Percentiles rank a stretch among this genome's conserved stretches.
Evolutionary conservation across 30 jellyfish, hydroid and myxozoan species (phyloP).

Genomic region (Cassiopea andromeda): DNA sequence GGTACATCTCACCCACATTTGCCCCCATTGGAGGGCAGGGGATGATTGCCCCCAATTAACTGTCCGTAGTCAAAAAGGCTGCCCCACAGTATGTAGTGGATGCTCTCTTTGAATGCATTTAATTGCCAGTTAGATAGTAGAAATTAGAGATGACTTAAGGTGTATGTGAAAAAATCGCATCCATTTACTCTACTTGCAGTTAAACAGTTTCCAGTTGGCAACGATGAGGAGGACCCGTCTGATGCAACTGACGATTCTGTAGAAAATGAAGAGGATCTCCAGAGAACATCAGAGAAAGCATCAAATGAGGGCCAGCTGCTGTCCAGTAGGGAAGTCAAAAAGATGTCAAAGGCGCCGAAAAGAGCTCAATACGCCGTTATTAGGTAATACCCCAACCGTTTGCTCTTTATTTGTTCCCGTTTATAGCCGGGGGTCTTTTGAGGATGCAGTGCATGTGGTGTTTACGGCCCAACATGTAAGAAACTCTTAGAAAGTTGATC

Average conservation of each 20-base stretch:
- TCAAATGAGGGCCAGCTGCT: constrained; percentile 1
- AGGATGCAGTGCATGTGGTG: too few relatives aligned
- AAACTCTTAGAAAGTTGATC: too few relatives aligned
- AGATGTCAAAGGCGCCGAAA: constrained; percentile 39
- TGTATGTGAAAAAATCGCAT: not conserved
- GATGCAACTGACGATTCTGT: not conserved
- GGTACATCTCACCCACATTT: too few relatives aligned
- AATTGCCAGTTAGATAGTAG: too few relatives aligned
- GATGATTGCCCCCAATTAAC: too few relatives aligned
- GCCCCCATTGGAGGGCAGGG: too few relatives aligned
- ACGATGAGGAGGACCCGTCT: constrained; percentile 14
- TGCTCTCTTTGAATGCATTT: too few relatives aligned
- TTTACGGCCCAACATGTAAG: too few relatives aligned
- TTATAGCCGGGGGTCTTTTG: too few relatives aligned
- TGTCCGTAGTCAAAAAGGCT: too few relatives aligned
- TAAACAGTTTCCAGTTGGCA: constrained; percentile 47
- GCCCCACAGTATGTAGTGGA: too few relatives aligned
- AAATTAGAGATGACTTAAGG: too few relatives aligned
- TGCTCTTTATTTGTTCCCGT: not conserved
- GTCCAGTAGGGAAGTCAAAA: constrained; percentile 1
- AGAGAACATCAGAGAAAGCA: not conserved
- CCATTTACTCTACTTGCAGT: constrained; percentile 16
- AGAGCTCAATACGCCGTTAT: constrained; percentile 68
- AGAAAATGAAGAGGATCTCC: not conserved
- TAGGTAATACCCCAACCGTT: constrained; percentile 28